Conservation (phyloP, 2,888 invertebrate species). For the Polydesmus complanatus region DNA sequence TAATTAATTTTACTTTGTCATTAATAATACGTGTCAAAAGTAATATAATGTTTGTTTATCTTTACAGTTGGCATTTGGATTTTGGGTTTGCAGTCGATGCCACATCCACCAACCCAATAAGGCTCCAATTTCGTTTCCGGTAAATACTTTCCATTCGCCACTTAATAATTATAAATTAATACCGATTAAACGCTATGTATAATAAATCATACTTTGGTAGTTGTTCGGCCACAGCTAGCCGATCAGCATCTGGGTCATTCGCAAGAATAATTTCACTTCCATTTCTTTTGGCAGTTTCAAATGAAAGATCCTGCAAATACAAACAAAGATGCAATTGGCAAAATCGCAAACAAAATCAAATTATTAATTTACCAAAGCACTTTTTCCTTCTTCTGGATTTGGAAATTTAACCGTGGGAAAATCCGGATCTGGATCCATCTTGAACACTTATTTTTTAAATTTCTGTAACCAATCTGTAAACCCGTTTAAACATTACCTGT, state of each 20-base stretch:
- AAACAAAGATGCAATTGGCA: background rate
- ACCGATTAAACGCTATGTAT: too few species aligned
- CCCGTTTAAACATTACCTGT: conserved; percentile 37
- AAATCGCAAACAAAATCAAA: background rate
- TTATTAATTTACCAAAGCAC: conserved; percentile 43
- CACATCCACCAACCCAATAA: conserved; percentile 89
- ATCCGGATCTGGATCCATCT: conserved; percentile 83
- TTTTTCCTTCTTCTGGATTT: conserved; percentile 91
- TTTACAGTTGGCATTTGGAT: conserved; percentile 26
- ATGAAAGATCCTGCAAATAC: conserved; percentile 46
- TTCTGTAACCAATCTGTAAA: conserved; percentile 1
- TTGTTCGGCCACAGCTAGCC: conserved; percentile 84
- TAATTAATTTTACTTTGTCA: background rate
- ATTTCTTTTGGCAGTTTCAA: conserved; percentile 57
- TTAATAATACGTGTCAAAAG: conserved; percentile 19
- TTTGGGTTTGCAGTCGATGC: conserved; percentile 39
- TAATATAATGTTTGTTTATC: conserved; percentile 28
- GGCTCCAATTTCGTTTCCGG: conserved; percentile 89
- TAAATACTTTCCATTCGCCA: conserved; percentile 73
- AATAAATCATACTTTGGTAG: conserved; percentile 31
- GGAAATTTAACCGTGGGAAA: conserved; percentile 95
- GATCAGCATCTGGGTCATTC: conserved; percentile 97
- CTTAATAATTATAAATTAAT: conserved; percentile 33
- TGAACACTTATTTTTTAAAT: too few species aligned
- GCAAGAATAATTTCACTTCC: conserved; percentile 66